Base-by-base conservation (phyloP, 2,113 vertebrate genomes). In the Leuciscus idus region DNA sequence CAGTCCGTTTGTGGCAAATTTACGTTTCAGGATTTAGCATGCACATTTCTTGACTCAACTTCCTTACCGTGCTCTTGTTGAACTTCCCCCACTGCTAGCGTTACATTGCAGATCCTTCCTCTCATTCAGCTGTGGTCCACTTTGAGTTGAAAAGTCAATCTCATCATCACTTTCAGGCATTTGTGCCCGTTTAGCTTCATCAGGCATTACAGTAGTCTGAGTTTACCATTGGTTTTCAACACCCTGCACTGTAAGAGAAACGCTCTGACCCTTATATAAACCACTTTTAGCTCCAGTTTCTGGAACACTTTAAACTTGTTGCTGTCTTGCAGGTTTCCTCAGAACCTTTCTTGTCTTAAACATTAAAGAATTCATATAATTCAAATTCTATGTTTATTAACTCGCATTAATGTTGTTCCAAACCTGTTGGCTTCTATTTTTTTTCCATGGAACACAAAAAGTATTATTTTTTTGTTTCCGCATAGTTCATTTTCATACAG, bases 111-210 rank as follows among this genome's bases (percentile, higher is more conserved):
- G 72, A 48, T 74, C 72, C n/a, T 81, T 81, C 36, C 39, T 64
- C 23, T 62, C 57, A 30, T 68, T 81, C 62, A 50, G n/a, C 62
- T 82, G 15, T 82, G 12, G 43, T 48, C 46, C 26, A 23, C 62
- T 17, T 68, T 68, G 26, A 52, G 26, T 82, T 68, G 3, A 52
- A 66, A 52, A 70, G 43, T 50, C 36, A 66, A 21, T 68, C 28
- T 82, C 39, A 50, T 30, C 19, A 33, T 52, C 2, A 2, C 43
- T 33, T 68, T 70, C 62, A 68, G 46, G 9, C 59, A 46, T 50
- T 82, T 68, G 26, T 28, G 59, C 23, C 78, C 26, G 36, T 46
- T 81, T 39, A 66, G 36, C 59, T 48, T 66, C 79, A 81, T 81
- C n/a, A 11, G 57, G n/a, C 3, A 48, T 46, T 46, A 48, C 39